Evolutionary conservation across 2,797 vertebrate species (phyloP), one percentile per base, ranked within the genome.

Genomic region (Toxotes lorentzi): DNA sequence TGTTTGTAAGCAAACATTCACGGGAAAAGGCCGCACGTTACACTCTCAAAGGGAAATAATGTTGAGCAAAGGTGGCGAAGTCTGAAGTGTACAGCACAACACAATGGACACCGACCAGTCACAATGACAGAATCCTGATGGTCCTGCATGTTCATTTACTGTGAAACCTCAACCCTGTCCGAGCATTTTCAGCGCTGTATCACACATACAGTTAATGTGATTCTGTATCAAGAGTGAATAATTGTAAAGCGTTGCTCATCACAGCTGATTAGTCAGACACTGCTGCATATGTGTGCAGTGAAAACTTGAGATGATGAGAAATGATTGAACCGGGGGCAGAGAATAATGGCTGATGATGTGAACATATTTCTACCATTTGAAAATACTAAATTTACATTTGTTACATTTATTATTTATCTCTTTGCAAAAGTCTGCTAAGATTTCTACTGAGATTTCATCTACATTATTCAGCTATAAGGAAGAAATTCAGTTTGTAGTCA

Each of bases 101-200:
- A 77, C 70, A 80, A 81, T 56, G 45, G 43, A 60, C 60, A 53
- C 19, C n/a, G 54, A 80, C 80, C 43, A 4, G 23, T 77, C 65
- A 38, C 65, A 81, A 35, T 63, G 41, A 66, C 70, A 47, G 57
- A 63, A 35, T 63, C 60, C 32, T 1, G 45, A 78, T 45, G 63
- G 58, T 57, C 35, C 45, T 38, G 54, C 50, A 30, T 51, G 48
- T 63, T 73, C 73, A 66, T 70, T 74, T 38, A 27, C 57, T 41
- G 70, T 41, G 60, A 84, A 82, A 56, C 47, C 45, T 34, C 57
- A 41, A 8, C 0, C 23, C 27, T 41, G 40, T 32, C 30, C 4
- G 35, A 32, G 38, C 30, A 21, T 59, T 64, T 66, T 48, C 45
- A 13, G 61, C 27, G 12, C 17, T 62, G 30, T 43, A 4, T 81